Evolutionary conservation across 2,797 vertebrate species (phyloP), one percentile per base, ranked within the genome.

Genomic region (Sebastes iracundus): DNA sequence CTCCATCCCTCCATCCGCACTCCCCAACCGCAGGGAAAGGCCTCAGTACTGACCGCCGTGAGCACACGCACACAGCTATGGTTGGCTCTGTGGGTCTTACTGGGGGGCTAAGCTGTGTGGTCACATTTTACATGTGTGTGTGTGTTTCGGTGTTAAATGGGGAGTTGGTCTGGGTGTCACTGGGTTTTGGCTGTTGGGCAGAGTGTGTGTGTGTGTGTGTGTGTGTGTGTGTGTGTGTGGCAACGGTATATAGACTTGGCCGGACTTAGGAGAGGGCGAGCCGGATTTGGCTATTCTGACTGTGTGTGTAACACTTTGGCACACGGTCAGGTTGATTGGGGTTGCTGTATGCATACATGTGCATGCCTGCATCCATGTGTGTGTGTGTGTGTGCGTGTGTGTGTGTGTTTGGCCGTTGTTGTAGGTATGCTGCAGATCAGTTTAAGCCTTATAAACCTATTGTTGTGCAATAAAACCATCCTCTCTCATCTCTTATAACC

Each of bases 361-460:
- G 69, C 65, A 64, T 83, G 79, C 53, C 42, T 84, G 73, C 71
- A 56, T 59, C 46, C 46, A 32, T 61, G 60, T 59, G 42, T 88
- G 28, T 9, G 22, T 59, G 35, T 82, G 59, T 81, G 35, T 79
- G 70, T 81, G 38, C 83, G 79, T 77, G 77, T 75, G 63, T 79
- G 35, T 76, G 78, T 22, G 55, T 56, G 67, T 27, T 90, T 93
- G 93, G 89, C 92, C 55, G 61, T 86, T 72, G 84, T 84, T 87
- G 85, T 84, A 91, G 91, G 91, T 95, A 93, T 92, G 92, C 90
- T 82, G 85, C 92, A 91, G 94, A 95, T 94, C 91, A 89, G 90
- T 92, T 91, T 92, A 92, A 92, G 90, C 92, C 90, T 89, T 74
- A 87, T 87, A 88, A 92, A 92, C 73, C 92, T 72, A 87, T 93